These are phyloP conservation scores for Drosophila prostipennis DNA, from an alignment of 2,888 invertebrate species.

Conservation along the genomic window DNA sequence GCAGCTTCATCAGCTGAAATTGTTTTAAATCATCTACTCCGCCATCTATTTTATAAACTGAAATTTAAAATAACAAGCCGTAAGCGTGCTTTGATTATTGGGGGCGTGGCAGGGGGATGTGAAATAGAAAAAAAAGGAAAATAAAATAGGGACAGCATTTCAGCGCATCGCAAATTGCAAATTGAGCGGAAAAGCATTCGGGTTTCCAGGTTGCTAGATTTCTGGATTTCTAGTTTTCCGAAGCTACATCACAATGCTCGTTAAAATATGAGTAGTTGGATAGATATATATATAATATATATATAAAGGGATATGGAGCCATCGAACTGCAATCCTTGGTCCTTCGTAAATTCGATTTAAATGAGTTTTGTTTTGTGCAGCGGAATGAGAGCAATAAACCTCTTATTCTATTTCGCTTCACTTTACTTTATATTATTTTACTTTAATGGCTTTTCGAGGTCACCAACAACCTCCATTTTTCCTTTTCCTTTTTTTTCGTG, in stretches of 20 bases:
- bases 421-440: background rate
- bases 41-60: slow-evolving; percentile 52
- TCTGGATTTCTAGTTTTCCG: background rate
- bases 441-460: slow-evolving; percentile 23
- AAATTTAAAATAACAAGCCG: slow-evolving; percentile 67
- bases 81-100: slow-evolving; percentile 59
- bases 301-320: background rate
- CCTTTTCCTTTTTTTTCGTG: background rate
- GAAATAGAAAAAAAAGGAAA: slow-evolving; percentile 3
- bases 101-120: slow-evolving; percentile 28
- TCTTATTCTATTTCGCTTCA: background rate
- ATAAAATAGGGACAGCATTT: slow-evolving; percentile 32
- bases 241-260: slow-evolving; percentile 46
- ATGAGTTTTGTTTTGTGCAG: slow-evolving; percentile 18
- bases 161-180: slow-evolving; percentile 53
- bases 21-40: slow-evolving; percentile 65
- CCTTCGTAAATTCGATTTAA: slow-evolving; percentile 13
- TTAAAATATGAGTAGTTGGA: slow-evolving; percentile 47
- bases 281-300: too few species aligned
- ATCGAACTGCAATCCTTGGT: background rate
- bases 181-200: slow-evolving; percentile 54
- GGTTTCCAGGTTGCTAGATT: too few species aligned
- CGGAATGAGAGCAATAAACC: background rate
- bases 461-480: background rate
- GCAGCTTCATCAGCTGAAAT: slow-evolving; percentile 41